Conservation (phyloP, 1,140 invertebrate species). For the Aphidius ervi region DNA sequence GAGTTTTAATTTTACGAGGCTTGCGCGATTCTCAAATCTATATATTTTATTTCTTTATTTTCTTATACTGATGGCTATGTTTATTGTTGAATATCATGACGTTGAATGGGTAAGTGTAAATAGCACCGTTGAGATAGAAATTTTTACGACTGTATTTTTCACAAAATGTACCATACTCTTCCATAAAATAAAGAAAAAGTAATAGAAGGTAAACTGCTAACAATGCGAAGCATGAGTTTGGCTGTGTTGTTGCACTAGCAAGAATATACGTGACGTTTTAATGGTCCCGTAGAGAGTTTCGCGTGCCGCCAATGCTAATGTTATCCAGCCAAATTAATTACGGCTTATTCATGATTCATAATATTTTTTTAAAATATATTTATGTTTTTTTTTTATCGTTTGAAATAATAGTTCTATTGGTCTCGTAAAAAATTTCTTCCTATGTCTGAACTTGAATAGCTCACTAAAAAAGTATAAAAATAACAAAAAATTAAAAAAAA, state of each 20-base stretch:
- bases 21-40: no score
- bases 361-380: not conserved
- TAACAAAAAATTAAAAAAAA: no score
- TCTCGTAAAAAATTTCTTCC: no score
- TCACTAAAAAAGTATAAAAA: no score
- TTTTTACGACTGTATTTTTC: not conserved
- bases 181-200: constrained; percentile 2
- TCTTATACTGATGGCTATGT: not conserved
- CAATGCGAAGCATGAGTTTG: constrained; percentile 21
- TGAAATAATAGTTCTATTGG: no score
- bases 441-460: no score
- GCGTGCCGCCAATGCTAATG: constrained; percentile 41
- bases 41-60: not conserved
- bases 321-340: constrained; percentile 46
- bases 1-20: no score
- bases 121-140: no score
- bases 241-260: constrained; percentile 22
- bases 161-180: not conserved
- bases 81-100: not conserved
- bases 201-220: constrained; percentile 21
- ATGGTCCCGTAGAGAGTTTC: constrained; percentile 41
- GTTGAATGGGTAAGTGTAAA: not conserved
- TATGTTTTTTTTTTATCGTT: not conserved
- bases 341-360: constrained; percentile 44
- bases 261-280: constrained; percentile 46